phyloP scores from a whole-genome alignment of 2,797 vertebrate genomes.

The Chelon labrosus region DNA sequence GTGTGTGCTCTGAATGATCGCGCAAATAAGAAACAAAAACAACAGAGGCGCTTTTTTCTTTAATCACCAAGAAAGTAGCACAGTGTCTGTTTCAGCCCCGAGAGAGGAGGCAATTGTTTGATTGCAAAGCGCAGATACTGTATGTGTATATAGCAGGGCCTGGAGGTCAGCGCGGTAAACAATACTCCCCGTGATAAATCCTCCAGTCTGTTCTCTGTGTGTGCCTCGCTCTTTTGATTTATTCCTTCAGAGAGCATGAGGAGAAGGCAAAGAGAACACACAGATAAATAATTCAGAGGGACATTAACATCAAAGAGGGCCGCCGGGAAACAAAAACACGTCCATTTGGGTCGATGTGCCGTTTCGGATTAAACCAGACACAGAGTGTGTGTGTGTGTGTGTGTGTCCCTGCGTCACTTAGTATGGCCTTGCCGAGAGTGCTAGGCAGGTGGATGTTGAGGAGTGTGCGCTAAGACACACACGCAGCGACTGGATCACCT shows the following conservation, averaged over 20 bases:
- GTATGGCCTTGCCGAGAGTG: conserved; percentile 55
- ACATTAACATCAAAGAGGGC: conserved; percentile 83
- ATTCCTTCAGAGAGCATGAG: conserved; percentile 77
- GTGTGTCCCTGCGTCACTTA: conserved; percentile 37
- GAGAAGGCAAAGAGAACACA: conserved; percentile 78
- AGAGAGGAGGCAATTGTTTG: conserved; percentile 62
- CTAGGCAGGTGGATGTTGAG: conserved; percentile 55
- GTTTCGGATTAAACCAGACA: conserved; percentile 78
- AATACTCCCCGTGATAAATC: conserved; percentile 80
- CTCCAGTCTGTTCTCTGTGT: conserved; percentile 69
- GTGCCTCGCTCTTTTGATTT: conserved; percentile 78
- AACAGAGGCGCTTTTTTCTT: conserved; percentile 4
- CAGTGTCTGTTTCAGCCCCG: conserved; percentile 39
- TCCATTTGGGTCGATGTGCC: conserved; percentile 79
- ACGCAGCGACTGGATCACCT: conserved; percentile 33
- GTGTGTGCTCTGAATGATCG: conserved; percentile 14
- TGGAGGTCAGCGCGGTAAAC: conserved; percentile 79
- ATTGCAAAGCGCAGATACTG: conserved; percentile 67
- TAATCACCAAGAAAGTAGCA: conserved; percentile 26
- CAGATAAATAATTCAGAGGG: conserved; percentile 83
- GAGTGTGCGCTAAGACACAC: conserved; percentile 5
- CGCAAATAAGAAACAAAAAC: conserved; percentile 16
- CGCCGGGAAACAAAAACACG: conserved; percentile 78
- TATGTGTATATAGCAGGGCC: conserved; percentile 74
- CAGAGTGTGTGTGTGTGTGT: conserved; percentile 26